phyloP scores from a whole-genome alignment of 2,888 invertebrate species.

The Mycalesis mineus region DNA sequence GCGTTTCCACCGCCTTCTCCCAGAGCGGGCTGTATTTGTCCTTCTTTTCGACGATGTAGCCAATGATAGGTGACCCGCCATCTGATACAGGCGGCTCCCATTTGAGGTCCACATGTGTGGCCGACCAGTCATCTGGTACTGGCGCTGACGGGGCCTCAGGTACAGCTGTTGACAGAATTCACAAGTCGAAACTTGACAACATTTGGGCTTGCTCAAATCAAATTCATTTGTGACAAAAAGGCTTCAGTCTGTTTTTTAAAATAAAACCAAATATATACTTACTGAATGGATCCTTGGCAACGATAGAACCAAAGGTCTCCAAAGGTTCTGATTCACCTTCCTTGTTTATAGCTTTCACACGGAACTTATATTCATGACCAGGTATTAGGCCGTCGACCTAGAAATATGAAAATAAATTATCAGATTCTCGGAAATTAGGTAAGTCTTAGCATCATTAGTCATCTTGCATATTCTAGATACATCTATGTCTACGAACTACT shows the following conservation, averaged over 20 bases:
- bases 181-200: no score
- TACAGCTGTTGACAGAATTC: constrained; percentile 77
- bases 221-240: no score
- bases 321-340: constrained; percentile 98
- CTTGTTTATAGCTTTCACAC: constrained; percentile 95
- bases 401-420: no score
- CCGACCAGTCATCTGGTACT: constrained; percentile 94
- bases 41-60: constrained; percentile 95
- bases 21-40: constrained; percentile 94
- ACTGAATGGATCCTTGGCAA: constrained; percentile 97
- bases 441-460: no score
- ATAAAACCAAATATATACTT: constrained; percentile 52
- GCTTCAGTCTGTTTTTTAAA: no score
- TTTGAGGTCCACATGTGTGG: constrained; percentile 92
- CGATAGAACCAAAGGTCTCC: constrained; percentile 92
- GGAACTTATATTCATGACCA: constrained; percentile 96
- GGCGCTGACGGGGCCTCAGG: constrained; percentile 94
- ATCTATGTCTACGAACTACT: no score
- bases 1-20: constrained; percentile 94
- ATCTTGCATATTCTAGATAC: no score
- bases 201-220: no score
- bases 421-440: no score
- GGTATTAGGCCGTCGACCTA: constrained; percentile 91
- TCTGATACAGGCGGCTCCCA: constrained; percentile 94
- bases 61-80: constrained; percentile 96